Base-by-base conservation (phyloP, 2,888 invertebrate genomes). In the Quadroppia sp. region DNA sequence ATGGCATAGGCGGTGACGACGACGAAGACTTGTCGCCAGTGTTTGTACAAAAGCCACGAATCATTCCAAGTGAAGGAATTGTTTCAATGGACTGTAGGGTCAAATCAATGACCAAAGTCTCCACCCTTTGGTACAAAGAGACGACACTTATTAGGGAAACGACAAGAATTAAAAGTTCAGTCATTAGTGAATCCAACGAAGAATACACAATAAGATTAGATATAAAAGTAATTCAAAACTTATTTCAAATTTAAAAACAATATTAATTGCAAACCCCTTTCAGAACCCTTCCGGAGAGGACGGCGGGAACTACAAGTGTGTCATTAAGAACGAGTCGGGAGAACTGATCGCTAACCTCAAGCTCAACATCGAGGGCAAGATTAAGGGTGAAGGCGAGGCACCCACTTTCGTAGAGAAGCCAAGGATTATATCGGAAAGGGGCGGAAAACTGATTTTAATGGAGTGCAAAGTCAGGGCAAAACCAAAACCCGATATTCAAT, bases 361-460 rank as follows among this genome's bases (percentile, higher is more conserved):
- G 64, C 80, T 85, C 50, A 84, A 85, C 77, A 82, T 85, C 76
- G 82, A 83, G 81, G 84, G 84, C 74, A 76, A 42, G 11, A 30
- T 48, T 17, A 45, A 70, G 61, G 82, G 83, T 81, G 75, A 53
- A 6, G 85, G 85, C 70, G 76, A 93, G 81, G 94, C 94, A 32
- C 98, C 98, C 72, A 92, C 92, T 25, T 98, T 99, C 83, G 89
- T 95, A 82, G 97, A 97, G 86, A 98, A 98, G 86, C 99, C 99
- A 77, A 90, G 92, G 85, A 99, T 99, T 84, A 94, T 96, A 86
- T 97, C 98, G 82, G 95, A 97, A 85, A 94, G 94, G 84, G 92
- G 90, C 81, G 97, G 97, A 80, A 95, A 96, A 79, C 88, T 96
- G 80, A 95, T 98, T 80, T 91, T 94, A 77, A 95, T 98, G 92